Evolutionary conservation across 1,140 invertebrate species (phyloP), one percentile per base, ranked within the genome.

Genomic region (Lordiphosa clarofinis): DNA sequence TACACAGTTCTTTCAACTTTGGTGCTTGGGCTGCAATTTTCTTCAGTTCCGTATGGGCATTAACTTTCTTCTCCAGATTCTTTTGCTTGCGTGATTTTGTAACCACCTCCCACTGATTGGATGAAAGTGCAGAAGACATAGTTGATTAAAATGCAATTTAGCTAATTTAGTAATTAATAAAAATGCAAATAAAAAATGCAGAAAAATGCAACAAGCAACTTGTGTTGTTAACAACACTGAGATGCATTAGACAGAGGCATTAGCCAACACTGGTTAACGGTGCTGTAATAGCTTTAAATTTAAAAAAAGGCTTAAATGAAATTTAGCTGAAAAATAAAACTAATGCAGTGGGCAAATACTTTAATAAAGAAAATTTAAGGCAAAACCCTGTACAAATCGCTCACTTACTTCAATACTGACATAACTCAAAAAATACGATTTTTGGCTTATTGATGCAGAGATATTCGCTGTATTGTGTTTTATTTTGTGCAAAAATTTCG

Each of bases 51-150:
- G 90, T 90, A 38, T 88, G 89, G 31, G 84, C 90, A 3, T 24
- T 52, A 3, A 88, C 65, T 39, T 88, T 88, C 42, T 86, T 88
- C n/a, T 88, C 87, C 2, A 88, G 50, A 81, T 90, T 91, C 70
- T 93, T 93, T 39, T 93, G 92, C 64, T 94, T 94, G 66, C 94
- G 93, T 52, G 90, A 93, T 79, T 93, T 94, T 37, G 92, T 91
- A 57, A 95, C 94, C 72, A 94, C 91, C 93, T 94, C 94, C 94
- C 94, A 95, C 84, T 94, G 92, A 50, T 71, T 76, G 60, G 75
- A 70, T 54, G 68, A 52, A 7, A 70, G 65, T 54, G 68, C 47
- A 8, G 92, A 92, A 33, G 91, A 92, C 93, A 94, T 94, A 79
- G 58, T 90, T 36, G 19, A 4, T 36, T 53, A 31, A 31, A 31